Evolutionary conservation across 2,888 invertebrate genomes (phyloP).

Genomic region (Lochmaea capreae): DNA sequence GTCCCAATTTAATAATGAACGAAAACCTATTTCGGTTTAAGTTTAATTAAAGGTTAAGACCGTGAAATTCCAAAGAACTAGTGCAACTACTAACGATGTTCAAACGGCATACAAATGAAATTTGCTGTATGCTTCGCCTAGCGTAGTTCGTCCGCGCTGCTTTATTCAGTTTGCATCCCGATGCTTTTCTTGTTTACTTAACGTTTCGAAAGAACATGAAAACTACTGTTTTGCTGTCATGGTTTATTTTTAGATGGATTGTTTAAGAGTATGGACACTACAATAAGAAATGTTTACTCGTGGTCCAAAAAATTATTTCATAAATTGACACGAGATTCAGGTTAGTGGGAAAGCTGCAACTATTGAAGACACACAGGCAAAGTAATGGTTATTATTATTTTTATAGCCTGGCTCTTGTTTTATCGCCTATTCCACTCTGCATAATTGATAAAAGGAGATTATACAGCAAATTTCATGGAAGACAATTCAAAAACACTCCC

Average conservation of each 20-base stretch:
- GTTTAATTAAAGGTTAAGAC: constrained; percentile 35
- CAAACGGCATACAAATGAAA: constrained; percentile 29
- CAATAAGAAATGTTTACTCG: background rate
- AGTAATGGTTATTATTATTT: too few species aligned
- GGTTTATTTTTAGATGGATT: background rate
- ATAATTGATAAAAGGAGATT: too few species aligned
- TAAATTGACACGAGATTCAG: too few species aligned
- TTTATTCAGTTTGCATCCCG: constrained; percentile 22
- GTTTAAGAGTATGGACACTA: background rate
- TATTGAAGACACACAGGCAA: too few species aligned
- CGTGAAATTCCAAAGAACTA: constrained; percentile 25
- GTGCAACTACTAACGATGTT: constrained; percentile 21
- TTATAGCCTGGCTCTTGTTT: too few species aligned
- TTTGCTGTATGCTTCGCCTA: constrained; percentile 13
- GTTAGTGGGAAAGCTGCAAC: too few species aligned
- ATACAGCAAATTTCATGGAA: too few species aligned
- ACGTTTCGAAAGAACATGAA: constrained; percentile 3
- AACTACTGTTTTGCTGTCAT: background rate
- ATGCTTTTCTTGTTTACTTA: constrained; percentile 19
- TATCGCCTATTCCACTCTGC: too few species aligned
- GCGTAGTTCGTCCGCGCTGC: constrained; percentile 14
- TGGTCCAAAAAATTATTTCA: too few species aligned
- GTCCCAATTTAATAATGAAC: constrained; percentile 19
- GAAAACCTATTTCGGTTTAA: constrained; percentile 20
- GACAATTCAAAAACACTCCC: too few species aligned